phyloP scores from a whole-genome alignment of 2,888 invertebrate species.

The Zygaena filipendulae region DNA sequence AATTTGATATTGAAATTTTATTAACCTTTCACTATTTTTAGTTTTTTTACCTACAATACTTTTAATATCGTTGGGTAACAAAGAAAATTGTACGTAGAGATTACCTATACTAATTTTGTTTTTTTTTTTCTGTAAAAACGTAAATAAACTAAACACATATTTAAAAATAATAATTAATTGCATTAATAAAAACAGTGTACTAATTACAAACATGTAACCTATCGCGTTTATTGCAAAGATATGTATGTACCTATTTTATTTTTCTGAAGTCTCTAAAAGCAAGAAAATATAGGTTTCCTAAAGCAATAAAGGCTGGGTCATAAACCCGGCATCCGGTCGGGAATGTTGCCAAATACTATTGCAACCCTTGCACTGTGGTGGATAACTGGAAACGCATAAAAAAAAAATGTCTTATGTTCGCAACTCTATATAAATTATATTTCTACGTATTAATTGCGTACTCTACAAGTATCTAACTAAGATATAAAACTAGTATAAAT shows the following conservation, averaged over 20 bases:
- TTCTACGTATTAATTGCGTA: too few species aligned
- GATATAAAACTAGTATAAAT: too few species aligned
- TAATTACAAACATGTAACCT: too few species aligned
- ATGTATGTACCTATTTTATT: neutral
- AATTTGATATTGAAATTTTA: too few species aligned
- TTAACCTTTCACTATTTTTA: too few species aligned
- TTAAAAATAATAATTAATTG: too few species aligned
- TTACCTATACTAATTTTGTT: too few species aligned
- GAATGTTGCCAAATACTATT: slow-evolving; percentile 43
- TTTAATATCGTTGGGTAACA: neutral
- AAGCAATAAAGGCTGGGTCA: slow-evolving; percentile 56
- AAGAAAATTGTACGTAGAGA: neutral
- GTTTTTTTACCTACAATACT: neutral
- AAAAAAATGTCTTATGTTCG: too few species aligned
- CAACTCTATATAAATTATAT: too few species aligned
- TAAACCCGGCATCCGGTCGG: slow-evolving; percentile 53
- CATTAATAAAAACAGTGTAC: too few species aligned
- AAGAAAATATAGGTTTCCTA: slow-evolving; percentile 47
- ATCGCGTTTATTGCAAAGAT: neutral
- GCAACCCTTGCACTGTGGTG: slow-evolving; percentile 23
- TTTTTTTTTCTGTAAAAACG: neutral
- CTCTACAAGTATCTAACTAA: too few species aligned
- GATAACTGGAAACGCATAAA: slow-evolving; percentile 9
- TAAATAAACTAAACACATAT: too few species aligned
- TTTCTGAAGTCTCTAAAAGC: neutral